A percentile compares a stretch with the other conserved stretches of the same genome.
phyloP scores from a whole-genome alignment of 1,140 invertebrate species.

The Calliphora vicina region DNA sequence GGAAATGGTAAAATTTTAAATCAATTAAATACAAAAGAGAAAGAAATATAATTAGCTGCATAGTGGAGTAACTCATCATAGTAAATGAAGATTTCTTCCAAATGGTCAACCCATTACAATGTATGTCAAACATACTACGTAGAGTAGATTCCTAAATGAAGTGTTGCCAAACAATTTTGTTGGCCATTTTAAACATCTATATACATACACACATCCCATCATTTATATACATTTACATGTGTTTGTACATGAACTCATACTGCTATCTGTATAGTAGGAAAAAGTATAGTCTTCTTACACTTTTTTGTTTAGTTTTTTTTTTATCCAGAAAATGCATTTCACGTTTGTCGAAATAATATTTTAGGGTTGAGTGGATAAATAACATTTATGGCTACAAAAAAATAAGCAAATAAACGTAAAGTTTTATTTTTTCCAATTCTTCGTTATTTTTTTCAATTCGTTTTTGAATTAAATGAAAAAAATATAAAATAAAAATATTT shows the following conservation, averaged over 20 bases:
- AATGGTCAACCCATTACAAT: neutral
- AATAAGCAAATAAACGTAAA: slow-evolving; percentile 9
- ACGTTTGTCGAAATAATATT: slow-evolving; percentile 21
- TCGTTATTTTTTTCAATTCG: neutral
- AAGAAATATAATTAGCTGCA: too few species aligned
- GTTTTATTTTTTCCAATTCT: neutral
- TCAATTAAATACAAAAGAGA: too few species aligned
- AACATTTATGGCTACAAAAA: neutral
- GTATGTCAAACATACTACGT: neutral
- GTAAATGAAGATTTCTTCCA: too few species aligned
- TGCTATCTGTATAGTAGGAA: neutral
- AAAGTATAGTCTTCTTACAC: neutral
- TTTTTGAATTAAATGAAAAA: too few species aligned
- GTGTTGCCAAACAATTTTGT: slow-evolving; percentile 13
- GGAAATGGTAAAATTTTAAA: too few species aligned
- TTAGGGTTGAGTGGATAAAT: slow-evolving; percentile 28
- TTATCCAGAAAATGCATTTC: neutral
- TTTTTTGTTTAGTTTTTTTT: neutral
- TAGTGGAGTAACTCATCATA: too few species aligned
- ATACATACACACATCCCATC: neutral
- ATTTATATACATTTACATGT: too few species aligned
- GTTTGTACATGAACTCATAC: too few species aligned
- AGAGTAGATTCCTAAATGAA: slow-evolving; percentile 1
- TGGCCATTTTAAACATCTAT: neutral
- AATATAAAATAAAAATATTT: neutral